Conservation (phyloP, 35 echinoderm and acorn worm genomes). For the Chiridota heheva region DNA sequence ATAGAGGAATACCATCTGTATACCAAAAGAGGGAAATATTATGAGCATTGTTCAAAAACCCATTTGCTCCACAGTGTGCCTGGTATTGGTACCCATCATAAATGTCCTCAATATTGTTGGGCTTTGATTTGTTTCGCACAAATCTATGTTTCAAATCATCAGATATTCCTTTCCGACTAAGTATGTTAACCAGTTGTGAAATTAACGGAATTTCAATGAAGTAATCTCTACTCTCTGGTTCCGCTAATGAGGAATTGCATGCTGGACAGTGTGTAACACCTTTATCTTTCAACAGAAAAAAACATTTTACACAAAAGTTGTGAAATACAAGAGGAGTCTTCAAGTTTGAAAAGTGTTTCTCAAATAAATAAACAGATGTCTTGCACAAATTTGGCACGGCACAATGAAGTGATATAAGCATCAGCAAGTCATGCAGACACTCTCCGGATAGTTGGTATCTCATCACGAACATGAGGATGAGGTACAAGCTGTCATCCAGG, state of each 20-base stretch:
- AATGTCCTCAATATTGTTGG: slow-evolving; percentile 70
- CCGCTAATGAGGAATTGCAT: background rate
- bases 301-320: slow-evolving; percentile 45
- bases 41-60: slow-evolving; percentile 17
- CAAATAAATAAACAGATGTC: slow-evolving; percentile 22
- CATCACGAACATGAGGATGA: background rate
- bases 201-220: slow-evolving; percentile 65
- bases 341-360: slow-evolving; percentile 25
- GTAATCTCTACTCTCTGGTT: background rate
- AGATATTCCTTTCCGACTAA: slow-evolving; percentile 34
- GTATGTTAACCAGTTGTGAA: slow-evolving; percentile 18
- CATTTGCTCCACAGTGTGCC: background rate
- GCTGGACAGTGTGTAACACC: background rate
- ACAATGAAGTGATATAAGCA: slow-evolving; percentile 38
- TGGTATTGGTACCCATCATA: slow-evolving; percentile 66
- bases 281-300: background rate
- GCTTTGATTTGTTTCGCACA: slow-evolving; percentile 29
- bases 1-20: slow-evolving; percentile 65
- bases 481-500: slow-evolving; percentile 16
- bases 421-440: background rate
- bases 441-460: slow-evolving; percentile 1
- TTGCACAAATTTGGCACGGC: slow-evolving; percentile 40
- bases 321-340: slow-evolving; percentile 35
- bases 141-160: slow-evolving; percentile 52
- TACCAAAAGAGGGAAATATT: slow-evolving; percentile 72